Evolutionary conservation across 2,888 invertebrate genomes (phyloP).

Genomic region (Cryptus viduatorius): DNA sequence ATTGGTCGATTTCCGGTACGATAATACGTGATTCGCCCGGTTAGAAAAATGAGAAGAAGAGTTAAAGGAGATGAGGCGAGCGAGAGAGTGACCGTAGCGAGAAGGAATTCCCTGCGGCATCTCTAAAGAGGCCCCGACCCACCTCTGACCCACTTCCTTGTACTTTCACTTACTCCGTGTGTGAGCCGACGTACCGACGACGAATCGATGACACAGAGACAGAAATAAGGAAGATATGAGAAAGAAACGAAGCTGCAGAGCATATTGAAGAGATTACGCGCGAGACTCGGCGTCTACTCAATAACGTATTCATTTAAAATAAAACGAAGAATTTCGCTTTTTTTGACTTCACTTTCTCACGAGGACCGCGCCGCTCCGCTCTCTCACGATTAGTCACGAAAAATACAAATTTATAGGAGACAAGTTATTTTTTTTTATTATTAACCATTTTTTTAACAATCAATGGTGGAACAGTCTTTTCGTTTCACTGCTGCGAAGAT

Average conservation of each 20-base stretch:
- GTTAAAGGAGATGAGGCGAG: constrained; percentile 19
- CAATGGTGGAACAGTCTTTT: constrained; percentile 79
- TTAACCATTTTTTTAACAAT: constrained; percentile 70
- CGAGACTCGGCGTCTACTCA: constrained; percentile 36
- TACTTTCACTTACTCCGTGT: constrained; percentile 74
- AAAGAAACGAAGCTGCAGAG: constrained; percentile 52
- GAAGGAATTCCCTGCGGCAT: constrained; percentile 48
- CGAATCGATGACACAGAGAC: constrained; percentile 42
- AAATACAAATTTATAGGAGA: constrained; percentile 52
- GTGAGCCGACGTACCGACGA: constrained; percentile 61
- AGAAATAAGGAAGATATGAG: constrained; percentile 37
- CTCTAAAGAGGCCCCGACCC: constrained; percentile 53
- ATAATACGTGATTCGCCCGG: constrained; percentile 26
- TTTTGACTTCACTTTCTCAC: constrained; percentile 60
- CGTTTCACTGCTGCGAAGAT: constrained; percentile 81
- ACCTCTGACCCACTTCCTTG: constrained; percentile 73
- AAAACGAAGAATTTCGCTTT: constrained; percentile 50
- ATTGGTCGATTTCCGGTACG: constrained; percentile 50
- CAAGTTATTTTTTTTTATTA: constrained; percentile 26
- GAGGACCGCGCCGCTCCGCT: constrained; percentile 8
- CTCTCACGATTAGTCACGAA: constrained; percentile 42
- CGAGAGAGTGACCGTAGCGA: constrained; percentile 62
- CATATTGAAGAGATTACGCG: constrained; percentile 44
- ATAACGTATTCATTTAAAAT: constrained; percentile 30
- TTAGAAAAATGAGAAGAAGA: constrained; percentile 38